These are phyloP conservation scores for Atta cephalotes DNA, from an alignment of 1,140 invertebrate genomes.

Conservation along the genomic window DNA sequence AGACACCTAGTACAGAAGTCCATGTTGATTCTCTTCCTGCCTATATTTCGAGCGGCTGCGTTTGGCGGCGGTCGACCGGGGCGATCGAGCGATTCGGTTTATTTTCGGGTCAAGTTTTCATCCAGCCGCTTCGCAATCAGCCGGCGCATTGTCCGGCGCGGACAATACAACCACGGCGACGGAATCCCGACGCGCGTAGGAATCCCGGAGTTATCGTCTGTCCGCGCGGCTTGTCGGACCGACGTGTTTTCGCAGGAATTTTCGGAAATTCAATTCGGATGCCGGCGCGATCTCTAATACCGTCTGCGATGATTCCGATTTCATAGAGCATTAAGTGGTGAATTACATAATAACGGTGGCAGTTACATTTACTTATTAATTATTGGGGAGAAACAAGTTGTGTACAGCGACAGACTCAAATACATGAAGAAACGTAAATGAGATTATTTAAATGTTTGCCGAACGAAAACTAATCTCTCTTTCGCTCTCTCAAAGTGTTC, in stretches of 20 bases:
- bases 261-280: constrained; percentile 80
- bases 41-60: constrained; percentile 75
- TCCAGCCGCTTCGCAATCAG: constrained; percentile 81
- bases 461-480: background rate
- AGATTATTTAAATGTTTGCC: background rate
- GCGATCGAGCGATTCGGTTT: constrained; percentile 78
- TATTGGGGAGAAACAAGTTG: background rate
- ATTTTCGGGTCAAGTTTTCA: constrained; percentile 83
- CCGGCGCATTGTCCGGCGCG: constrained; percentile 77
- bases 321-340: constrained; percentile 49
- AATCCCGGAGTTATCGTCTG: constrained; percentile 43
- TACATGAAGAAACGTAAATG: background rate
- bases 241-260: constrained; percentile 78
- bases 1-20: background rate
- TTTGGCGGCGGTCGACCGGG: constrained; percentile 75
- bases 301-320: constrained; percentile 21
- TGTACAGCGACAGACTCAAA: background rate
- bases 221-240: constrained; percentile 18
- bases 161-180: constrained; percentile 80
- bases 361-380: background rate
- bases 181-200: constrained; percentile 63
- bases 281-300: constrained; percentile 2
- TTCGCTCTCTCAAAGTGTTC: too few relatives aligned
- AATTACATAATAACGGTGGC: background rate
- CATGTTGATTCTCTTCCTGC: constrained; percentile 16